Conservation (phyloP, 1,140 invertebrate genomes). For the Drosophila teissieri region DNA sequence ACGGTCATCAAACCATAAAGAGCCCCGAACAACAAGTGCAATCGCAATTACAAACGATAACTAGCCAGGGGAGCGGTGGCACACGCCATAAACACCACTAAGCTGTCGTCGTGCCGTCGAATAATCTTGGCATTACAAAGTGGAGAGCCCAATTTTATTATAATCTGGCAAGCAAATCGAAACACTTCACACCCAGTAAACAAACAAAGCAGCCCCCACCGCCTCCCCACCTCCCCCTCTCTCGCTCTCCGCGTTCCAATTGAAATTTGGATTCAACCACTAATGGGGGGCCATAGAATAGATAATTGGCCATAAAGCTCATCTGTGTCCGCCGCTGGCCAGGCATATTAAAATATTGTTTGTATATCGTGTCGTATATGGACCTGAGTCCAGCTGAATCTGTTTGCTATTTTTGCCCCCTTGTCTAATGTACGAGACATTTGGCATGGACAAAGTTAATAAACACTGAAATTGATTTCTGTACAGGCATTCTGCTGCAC, state of each 20-base stretch:
- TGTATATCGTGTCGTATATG: slow-evolving; percentile 19
- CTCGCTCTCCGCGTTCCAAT: slow-evolving; percentile 25
- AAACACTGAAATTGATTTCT: slow-evolving; percentile 69
- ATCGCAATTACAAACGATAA: slow-evolving; percentile 52
- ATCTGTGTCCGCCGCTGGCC: slow-evolving; percentile 64
- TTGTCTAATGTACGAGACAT: slow-evolving; percentile 62
- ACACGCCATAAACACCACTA: slow-evolving; percentile 41
- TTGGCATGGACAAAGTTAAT: slow-evolving; percentile 55
- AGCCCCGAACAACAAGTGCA: slow-evolving; percentile 42
- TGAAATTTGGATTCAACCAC: slow-evolving; percentile 67
- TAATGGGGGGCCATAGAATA: slow-evolving; percentile 75
- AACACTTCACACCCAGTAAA: slow-evolving; percentile 63
- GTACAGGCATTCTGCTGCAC: slow-evolving; percentile 51
- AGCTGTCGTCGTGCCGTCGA: slow-evolving; percentile 43
- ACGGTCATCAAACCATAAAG: slow-evolving; percentile 46
- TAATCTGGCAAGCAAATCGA: slow-evolving; percentile 58
- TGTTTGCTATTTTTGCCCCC: slow-evolving; percentile 54
- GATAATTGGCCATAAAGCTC: slow-evolving; percentile 80
- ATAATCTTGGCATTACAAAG: slow-evolving; percentile 59
- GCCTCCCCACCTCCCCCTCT: background rate
- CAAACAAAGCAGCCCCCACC: slow-evolving; percentile 23
- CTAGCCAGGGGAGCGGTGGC: slow-evolving; percentile 5
- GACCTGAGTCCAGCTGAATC: slow-evolving; percentile 6
- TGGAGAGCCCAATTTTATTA: slow-evolving; percentile 59
- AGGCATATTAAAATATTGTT: slow-evolving; percentile 75